Percentiles rank a stretch among this genome's conserved stretches.
These are phyloP conservation scores for Saturnia pavonia DNA, from an alignment of 2,888 invertebrate genomes.

Conservation along the genomic window DNA sequence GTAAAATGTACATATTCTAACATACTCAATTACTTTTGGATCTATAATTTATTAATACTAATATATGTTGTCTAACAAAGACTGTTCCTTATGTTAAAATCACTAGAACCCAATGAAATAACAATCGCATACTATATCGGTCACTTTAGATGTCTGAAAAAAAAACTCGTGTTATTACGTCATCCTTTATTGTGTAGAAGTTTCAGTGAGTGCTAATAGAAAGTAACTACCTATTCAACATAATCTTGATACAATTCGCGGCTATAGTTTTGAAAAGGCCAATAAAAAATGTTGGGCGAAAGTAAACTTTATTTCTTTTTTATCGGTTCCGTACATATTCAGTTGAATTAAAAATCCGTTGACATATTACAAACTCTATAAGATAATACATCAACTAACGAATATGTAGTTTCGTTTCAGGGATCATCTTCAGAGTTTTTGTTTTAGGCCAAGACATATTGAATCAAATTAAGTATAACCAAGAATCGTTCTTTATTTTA, in stretches of 20 bases:
- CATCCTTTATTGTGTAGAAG: conserved; percentile 13
- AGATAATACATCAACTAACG: not conserved
- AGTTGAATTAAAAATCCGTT: not conserved
- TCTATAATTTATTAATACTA: not conserved
- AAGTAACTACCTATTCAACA: conserved; percentile 17
- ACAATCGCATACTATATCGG: not conserved
- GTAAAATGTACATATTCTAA: not conserved
- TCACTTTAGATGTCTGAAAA: conserved; percentile 13
- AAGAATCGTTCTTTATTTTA: too few species aligned
- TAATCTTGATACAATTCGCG: conserved; percentile 19
- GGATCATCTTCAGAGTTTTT: not conserved
- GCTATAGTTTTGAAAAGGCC: conserved; percentile 9
- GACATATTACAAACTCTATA: not conserved
- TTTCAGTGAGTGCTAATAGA: conserved; percentile 13
- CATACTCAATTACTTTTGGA: not conserved
- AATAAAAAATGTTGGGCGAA: not conserved
- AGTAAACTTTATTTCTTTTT: not conserved
- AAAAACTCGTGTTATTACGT: conserved; percentile 1
- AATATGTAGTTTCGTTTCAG: not conserved
- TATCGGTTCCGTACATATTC: conserved; percentile 8
- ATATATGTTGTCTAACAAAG: not conserved
- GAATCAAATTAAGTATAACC: too few species aligned
- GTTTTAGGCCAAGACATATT: too few species aligned
- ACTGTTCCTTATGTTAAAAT: not conserved
- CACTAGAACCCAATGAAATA: not conserved